Percentiles rank a stretch among this genome's conserved stretches.
phyloP scores from a whole-genome alignment of 2,797 vertebrate genomes.

The Morelia viridis region DNA sequence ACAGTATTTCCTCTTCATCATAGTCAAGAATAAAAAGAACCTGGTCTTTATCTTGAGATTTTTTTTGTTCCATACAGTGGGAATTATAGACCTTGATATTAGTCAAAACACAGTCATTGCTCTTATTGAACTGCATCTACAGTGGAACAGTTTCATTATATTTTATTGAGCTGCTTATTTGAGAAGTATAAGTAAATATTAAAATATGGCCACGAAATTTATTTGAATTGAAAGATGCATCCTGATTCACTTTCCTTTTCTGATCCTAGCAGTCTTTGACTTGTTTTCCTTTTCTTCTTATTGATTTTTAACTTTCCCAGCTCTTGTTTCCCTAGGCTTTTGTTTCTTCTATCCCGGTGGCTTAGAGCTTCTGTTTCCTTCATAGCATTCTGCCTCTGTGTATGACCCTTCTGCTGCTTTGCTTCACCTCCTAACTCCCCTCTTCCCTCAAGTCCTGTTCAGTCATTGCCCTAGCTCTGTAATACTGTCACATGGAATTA shows the following conservation, averaged over 20 bases:
- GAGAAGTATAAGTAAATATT: background rate
- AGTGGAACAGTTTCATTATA: background rate
- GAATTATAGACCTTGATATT: background rate
- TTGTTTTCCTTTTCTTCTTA: background rate
- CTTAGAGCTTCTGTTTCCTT: background rate
- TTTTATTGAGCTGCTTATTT: background rate
- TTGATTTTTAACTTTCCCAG: background rate
- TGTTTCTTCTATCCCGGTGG: background rate
- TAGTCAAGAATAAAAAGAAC: background rate
- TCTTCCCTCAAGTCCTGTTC: background rate
- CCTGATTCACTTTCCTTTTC: background rate
- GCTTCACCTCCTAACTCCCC: background rate
- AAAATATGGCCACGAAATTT: background rate
- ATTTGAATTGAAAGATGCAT: background rate
- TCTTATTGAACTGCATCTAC: background rate
- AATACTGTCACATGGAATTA: background rate
- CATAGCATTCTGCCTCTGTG: background rate
- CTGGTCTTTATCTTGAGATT: background rate
- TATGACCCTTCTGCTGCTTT: background rate
- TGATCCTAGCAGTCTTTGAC: background rate
- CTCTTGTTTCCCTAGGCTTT: background rate
- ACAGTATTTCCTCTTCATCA: background rate
- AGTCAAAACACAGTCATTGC: background rate
- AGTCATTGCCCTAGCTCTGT: background rate
- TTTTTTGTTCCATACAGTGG: background rate